phyloP scores from a whole-genome alignment of 2,113 vertebrate species.

The Leucopsar rothschildi region DNA sequence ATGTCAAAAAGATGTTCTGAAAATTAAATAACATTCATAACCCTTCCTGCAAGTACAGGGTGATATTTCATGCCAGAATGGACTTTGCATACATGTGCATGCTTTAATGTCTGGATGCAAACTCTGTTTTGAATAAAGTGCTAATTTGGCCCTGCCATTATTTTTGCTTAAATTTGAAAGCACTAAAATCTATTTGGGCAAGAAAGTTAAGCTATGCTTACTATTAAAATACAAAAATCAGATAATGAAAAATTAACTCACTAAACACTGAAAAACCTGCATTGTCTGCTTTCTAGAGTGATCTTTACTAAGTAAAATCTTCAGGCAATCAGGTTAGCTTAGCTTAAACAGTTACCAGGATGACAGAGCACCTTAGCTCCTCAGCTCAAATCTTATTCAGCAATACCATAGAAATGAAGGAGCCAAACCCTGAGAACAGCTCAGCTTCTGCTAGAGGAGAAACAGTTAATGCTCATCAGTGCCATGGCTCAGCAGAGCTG shows the following conservation, averaged over 20 bases:
- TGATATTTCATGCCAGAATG: not conserved
- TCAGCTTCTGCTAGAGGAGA: not conserved
- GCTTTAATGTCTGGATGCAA: not conserved
- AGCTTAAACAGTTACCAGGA: not conserved
- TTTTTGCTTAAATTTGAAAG: not conserved
- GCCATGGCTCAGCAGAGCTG: not conserved
- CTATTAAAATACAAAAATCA: not conserved
- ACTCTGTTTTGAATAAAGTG: not conserved
- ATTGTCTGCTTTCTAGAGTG: not conserved
- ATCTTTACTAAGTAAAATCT: not conserved
- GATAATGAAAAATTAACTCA: not conserved
- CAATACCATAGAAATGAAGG: not conserved
- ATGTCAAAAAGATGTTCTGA: not conserved
- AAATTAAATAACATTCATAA: not conserved
- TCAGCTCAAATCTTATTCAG: not conserved
- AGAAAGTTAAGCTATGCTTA: not conserved
- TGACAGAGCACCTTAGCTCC: not conserved
- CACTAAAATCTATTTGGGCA: not conserved
- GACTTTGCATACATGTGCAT: not conserved
- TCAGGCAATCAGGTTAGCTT: not conserved
- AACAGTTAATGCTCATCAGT: not conserved
- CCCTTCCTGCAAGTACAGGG: not conserved
- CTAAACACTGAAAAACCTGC: not conserved
- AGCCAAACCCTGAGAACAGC: not conserved
- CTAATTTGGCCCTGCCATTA: not conserved